These are phyloP conservation scores for Pollenia griseotomentosa DNA, from an alignment of 2,888 invertebrate genomes.

Conservation along the genomic window DNA sequence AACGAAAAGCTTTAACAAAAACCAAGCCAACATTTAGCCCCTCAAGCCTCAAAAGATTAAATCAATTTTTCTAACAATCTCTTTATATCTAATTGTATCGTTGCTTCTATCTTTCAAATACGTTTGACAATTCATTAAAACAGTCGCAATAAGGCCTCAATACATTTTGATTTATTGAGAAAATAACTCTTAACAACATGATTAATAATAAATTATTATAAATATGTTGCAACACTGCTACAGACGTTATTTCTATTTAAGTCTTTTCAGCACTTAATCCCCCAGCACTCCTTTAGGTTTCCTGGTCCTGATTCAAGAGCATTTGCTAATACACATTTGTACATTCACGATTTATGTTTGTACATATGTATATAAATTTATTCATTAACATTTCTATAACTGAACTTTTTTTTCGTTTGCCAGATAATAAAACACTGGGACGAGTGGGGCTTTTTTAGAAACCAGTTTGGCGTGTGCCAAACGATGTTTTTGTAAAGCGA, in stretches of 20 bases:
- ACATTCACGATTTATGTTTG: neutral
- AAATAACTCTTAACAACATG: constrained; percentile 43
- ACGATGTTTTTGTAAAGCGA: constrained; percentile 47
- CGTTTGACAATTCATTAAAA: constrained; percentile 36
- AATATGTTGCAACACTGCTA: constrained; percentile 28
- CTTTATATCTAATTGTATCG: constrained; percentile 32
- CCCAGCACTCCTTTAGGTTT: constrained; percentile 45
- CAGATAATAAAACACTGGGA: neutral
- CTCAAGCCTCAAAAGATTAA: constrained; percentile 44
- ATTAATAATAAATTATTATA: constrained; percentile 63
- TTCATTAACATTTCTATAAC: constrained; percentile 47
- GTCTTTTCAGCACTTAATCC: constrained; percentile 14
- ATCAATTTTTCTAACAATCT: constrained; percentile 52
- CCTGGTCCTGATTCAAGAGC: constrained; percentile 37
- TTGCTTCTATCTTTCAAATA: neutral
- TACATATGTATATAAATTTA: constrained; percentile 5
- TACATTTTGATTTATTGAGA: constrained; percentile 51
- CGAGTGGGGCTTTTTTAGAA: constrained; percentile 15
- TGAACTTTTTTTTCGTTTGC: constrained; percentile 38
- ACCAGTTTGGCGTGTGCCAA: constrained; percentile 74
- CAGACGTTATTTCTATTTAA: neutral
- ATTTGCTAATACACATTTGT: neutral
- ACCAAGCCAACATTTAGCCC: constrained; percentile 9
- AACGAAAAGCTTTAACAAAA: neutral
- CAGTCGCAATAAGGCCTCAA: neutral